Base-by-base conservation (phyloP, 2,888 invertebrate species). In the Campopleginae sp. region DNA sequence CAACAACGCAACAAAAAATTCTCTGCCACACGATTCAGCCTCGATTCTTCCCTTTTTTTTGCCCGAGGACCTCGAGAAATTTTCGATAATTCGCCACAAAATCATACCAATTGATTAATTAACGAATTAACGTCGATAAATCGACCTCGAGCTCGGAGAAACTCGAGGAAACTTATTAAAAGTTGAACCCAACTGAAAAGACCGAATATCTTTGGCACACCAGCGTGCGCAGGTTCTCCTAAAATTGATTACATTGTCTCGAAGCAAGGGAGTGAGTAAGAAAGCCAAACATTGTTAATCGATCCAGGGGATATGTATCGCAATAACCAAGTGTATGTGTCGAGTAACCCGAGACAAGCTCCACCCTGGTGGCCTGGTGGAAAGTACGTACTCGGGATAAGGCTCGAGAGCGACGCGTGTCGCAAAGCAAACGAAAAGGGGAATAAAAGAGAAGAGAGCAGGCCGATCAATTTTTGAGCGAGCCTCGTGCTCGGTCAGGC, bases 251-350 rank as follows among this genome's bases (percentile, higher is more conserved):
- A 85, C 82, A 80, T 80, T 80, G 42, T 31, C 44, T 48, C 54
- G 33, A n/a, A 61, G 42, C 23, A 48, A 17, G 61, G 17, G 54
- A 44, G 31, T 44, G 61, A 31, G 12, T 27, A 70, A 58, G 46
- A 44, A 44, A 33, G 23, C 8, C 19, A 63, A 31, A 85, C 82
- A 79, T 71, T 65, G 72, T 85, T 82, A 82, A 85, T 85, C 85
- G 85, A 85, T 85, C 76, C 80, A 77, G 79, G 48, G 79, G 48
- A 79, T 79, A 65, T 75, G 61, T 46, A 66, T 12, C 72, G 58
- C 82, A 79, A 82, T 82, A 85, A 85, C 76, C 76, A 38, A 85
- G 85, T 85, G 79, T 85, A 76, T 85, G 80, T 82, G 66, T 74
- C 65, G 58, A 82, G 85, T 82, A 85, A 85, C 76, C 44, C 72